phyloP scores from a whole-genome alignment of 2,113 vertebrate species.

The Monopterus albus region DNA sequence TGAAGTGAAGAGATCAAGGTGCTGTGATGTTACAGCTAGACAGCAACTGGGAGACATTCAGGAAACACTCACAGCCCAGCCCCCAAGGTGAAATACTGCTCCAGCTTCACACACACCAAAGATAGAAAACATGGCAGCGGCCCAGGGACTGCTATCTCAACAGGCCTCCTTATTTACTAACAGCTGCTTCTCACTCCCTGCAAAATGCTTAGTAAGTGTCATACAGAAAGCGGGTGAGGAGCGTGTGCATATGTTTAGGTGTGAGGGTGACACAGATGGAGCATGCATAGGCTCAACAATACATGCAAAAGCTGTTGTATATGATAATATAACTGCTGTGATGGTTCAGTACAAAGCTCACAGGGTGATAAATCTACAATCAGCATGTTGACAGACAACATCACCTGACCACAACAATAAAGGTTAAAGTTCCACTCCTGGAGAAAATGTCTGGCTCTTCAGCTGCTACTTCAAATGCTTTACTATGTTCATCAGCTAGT shows the following conservation, averaged over 20 bases:
- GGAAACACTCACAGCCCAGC: conserved; percentile 46
- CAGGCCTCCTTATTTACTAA: conserved; percentile 89
- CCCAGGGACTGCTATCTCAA: conserved; percentile 66
- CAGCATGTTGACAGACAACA: conserved; percentile 13
- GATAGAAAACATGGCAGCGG: conserved; percentile 82
- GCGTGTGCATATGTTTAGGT: conserved; percentile 24
- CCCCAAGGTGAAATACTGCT: conserved; percentile 60
- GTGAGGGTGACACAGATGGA: not conserved
- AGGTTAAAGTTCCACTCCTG: conserved; percentile 32
- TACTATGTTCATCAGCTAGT: no score
- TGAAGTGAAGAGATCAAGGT: conserved; percentile 50
- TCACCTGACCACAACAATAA: conserved; percentile 44
- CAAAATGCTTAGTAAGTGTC: conserved; percentile 34
- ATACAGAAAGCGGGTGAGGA: conserved; percentile 19
- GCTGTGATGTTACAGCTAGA: conserved; percentile 61
- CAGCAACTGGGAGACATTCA: conserved; percentile 46
- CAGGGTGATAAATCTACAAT: conserved; percentile 9
- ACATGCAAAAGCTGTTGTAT: not conserved
- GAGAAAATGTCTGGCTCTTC: no score
- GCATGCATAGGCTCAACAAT: not conserved
- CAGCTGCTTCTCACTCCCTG: conserved; percentile 76
- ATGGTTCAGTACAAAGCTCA: not conserved
- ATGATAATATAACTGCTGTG: not conserved
- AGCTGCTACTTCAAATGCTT: no score
- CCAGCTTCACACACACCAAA: conserved; percentile 81